Evolutionary conservation across 1,140 invertebrate genomes (phyloP), one percentile per base, ranked within the genome.

Genomic region (Bombus sylvicola): DNA sequence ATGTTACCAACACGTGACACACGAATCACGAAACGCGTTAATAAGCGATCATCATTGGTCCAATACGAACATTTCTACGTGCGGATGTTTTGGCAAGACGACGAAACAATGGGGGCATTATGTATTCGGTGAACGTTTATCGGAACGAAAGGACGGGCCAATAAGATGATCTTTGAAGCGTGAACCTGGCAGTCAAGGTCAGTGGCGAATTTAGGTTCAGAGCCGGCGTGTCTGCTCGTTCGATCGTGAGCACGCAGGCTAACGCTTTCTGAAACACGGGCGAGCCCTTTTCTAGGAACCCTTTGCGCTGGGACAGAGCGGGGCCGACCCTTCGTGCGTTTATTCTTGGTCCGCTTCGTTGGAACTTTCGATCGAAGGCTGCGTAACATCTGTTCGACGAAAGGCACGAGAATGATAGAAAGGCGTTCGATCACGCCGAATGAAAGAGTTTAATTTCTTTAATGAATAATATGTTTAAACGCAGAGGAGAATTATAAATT

Each of bases 101-200:
- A 31, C 72, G 39, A 37, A 34, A 84, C 66, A 77, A 57, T 31
- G 28, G 10, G 39, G 28, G n/a, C 37, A 85, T 88, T 85, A 81
- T 85, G 72, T n/a, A 64, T 85, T 57, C 34, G 62, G n/a, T 31
- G 37, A 64, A 69, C 66, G 82, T 22, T 83, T 86, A 76, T 83
- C 88, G 73, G 75, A 28, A 78, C 68, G 81, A 88, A 76, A 87
- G 71, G 53, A 87, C 73, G 69, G 74, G 72, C 78, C 85, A 77
- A 83, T 83, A 41, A 68, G 75, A 62, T 73, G 88, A 89, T 89
- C 71, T 72, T 64, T 43, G 62, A 86, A 80, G 83, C 74, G 75
- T 86, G 71, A 89, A 85, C 76, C 62, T 28, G 34, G 39, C 79
- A 81, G 69, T 88, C 80, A 88, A 88, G 88, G 88, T 89, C 87